phyloP scores from a whole-genome alignment of 2,888 invertebrate genomes.

The Drosophila paramelanica region DNA sequence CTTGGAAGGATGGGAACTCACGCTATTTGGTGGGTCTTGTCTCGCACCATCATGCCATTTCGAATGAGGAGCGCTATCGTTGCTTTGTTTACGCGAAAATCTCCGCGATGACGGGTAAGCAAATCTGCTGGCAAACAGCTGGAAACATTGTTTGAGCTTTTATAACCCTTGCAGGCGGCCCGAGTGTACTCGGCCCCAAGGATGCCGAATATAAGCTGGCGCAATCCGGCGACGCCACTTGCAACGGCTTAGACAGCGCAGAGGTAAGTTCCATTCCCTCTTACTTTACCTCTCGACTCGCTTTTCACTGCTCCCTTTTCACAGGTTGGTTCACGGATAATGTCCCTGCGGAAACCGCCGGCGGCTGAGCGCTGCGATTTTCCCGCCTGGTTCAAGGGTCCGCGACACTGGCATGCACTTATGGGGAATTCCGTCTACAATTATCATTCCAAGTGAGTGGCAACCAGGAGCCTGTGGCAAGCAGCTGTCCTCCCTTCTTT shows the following conservation, averaged over 20 bases:
- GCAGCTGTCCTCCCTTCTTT: no score
- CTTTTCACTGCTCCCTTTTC: conserved; percentile 44
- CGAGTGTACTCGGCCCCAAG: conserved; percentile 81
- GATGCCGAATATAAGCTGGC: conserved; percentile 93
- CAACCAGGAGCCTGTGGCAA: conserved; percentile 9
- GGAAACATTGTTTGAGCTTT: conserved; percentile 52
- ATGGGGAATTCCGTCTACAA: conserved; percentile 94
- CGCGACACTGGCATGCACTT: conserved; percentile 94
- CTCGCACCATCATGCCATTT: conserved; percentile 94
- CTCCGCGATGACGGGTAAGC: conserved; percentile 87
- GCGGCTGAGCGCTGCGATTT: conserved; percentile 89
- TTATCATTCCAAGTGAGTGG: conserved; percentile 89
- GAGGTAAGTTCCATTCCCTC: conserved; percentile 86
- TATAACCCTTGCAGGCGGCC: conserved; percentile 80
- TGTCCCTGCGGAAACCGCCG: conserved; percentile 85
- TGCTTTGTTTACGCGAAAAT: conserved; percentile 98
- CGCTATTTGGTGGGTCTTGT: conserved; percentile 95
- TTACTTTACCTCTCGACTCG: conserved; percentile 12
- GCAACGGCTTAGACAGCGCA: conserved; percentile 96
- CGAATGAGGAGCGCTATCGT: conserved; percentile 96
- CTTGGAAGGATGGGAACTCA: conserved; percentile 97
- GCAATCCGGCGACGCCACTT: conserved; percentile 96
- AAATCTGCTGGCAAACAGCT: conserved; percentile 41
- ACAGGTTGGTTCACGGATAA: conserved; percentile 85
- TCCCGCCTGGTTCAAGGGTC: conserved; percentile 93